Conservation (phyloP, 2,113 vertebrate species). For the Sapajus apella region DNA sequence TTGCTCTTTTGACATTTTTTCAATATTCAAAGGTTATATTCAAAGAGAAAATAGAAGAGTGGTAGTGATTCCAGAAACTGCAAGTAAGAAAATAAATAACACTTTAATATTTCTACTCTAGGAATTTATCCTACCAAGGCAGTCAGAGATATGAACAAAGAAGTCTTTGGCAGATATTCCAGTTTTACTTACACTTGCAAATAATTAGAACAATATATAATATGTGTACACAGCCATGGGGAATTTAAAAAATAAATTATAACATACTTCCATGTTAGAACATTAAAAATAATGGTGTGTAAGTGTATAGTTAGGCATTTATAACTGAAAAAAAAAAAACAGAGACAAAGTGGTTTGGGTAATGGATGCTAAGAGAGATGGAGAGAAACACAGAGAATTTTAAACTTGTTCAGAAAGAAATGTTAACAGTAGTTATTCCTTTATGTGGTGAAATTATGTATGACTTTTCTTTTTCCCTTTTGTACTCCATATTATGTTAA, state of each 20-base stretch:
- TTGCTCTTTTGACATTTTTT: neutral
- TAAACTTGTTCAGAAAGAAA: neutral
- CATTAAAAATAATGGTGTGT: neutral
- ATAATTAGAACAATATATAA: neutral
- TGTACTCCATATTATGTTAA: neutral
- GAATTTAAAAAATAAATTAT: neutral
- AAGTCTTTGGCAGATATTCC: neutral
- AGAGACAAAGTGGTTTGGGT: neutral
- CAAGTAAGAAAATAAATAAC: neutral
- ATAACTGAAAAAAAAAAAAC: neutral
- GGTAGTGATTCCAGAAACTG: neutral
- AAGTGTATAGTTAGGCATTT: neutral
- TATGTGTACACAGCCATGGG: neutral
- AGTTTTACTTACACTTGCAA: constrained; percentile 1
- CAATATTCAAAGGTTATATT: neutral
- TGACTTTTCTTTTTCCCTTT: neutral
- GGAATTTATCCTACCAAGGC: neutral
- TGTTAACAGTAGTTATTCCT: neutral
- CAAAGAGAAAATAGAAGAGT: neutral
- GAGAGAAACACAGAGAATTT: neutral
- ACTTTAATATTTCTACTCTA: neutral
- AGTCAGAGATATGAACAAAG: neutral
- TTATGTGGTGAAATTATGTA: neutral
- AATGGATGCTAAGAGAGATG: neutral
- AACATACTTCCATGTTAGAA: neutral